Evolutionary conservation across 2,888 invertebrate species (phyloP), one percentile per base, ranked within the genome.

Genomic region (Notodonta ziczac): DNA sequence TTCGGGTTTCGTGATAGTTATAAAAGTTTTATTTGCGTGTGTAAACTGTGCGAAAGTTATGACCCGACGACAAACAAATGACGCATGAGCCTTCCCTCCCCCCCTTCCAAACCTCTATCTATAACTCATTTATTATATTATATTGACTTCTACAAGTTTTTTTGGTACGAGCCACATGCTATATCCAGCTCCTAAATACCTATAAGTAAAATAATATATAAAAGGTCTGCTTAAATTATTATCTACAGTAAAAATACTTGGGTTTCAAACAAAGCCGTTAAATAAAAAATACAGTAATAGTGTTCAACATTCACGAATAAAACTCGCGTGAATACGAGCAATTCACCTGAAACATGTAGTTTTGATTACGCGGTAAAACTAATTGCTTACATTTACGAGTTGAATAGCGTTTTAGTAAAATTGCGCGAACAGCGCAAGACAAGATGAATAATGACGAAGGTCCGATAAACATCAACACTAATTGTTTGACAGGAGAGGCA

Each of bases 401-500:
- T 59, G 57, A 66, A 67, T 73, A 73, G 61, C 74, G 73, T 76
- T 72, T 70, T 75, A 72, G 69, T 67, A 73, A 67, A 73, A 74
- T 69, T 69, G 72, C 71, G 64, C 63, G 65, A 72, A 65, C 73
- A 69, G 72, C 68, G 73, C 70, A 66, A 70, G 75, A 75, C 79
- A 74, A 73, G 78, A 82, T 88, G 87, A 87, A 76, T 86, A 84
- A 89, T 87, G 82, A 74, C 79, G 63, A 65, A 68, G 73, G 72
- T 71, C 79, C 70, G 76, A 63, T 63, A 65, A 84, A 78, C 81
- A 89, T 89, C 88, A 80, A 72, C 78, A 75, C 78, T 88, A 88
- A 89, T 89, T 87, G 86, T 88, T 89, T 83, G 83, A 85, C 79
- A 82, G 77, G 78, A 80, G 75, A 78, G 80, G 24, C 53, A 39